A percentile compares a stretch with the other conserved stretches of the same genome.
These are phyloP conservation scores for Deilephila elpenor DNA, from an alignment of 2,888 invertebrate genomes.

Conservation along the genomic window DNA sequence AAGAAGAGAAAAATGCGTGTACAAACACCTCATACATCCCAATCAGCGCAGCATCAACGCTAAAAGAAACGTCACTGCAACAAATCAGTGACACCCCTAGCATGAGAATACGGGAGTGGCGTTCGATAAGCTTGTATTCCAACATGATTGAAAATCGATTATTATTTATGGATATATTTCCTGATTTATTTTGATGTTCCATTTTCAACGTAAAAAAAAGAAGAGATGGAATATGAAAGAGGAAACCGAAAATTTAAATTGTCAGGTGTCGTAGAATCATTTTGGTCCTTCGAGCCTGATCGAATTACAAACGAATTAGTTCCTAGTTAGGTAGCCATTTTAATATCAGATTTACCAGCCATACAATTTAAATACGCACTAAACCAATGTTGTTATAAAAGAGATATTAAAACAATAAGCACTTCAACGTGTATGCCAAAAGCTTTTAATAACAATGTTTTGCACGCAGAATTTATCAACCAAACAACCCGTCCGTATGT, in stretches of 20 bases:
- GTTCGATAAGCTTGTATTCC: not conserved
- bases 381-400: no score
- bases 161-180: no score
- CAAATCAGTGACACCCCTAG: slow-evolving; percentile 79
- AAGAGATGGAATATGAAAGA: no score
- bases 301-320: no score
- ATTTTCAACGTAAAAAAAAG: no score
- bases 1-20: slow-evolving; percentile 64
- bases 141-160: not conserved
- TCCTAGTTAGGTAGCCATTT: no score
- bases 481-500: slow-evolving; percentile 37
- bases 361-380: no score
- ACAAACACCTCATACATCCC: slow-evolving; percentile 74
- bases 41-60: slow-evolving; percentile 76
- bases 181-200: no score
- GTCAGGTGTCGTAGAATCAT: no score
- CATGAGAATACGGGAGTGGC: slow-evolving; percentile 47
- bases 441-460: not conserved
- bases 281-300: no score
- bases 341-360: no score
- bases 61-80: slow-evolving; percentile 78
- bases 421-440: not conserved
- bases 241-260: no score
- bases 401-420: not conserved
- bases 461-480: not conserved